A percentile compares a stretch with the other conserved stretches of the same genome.
These are phyloP conservation scores for Magallana ariakensis DNA, from an alignment of 1,140 invertebrate genomes.

Conservation along the genomic window DNA sequence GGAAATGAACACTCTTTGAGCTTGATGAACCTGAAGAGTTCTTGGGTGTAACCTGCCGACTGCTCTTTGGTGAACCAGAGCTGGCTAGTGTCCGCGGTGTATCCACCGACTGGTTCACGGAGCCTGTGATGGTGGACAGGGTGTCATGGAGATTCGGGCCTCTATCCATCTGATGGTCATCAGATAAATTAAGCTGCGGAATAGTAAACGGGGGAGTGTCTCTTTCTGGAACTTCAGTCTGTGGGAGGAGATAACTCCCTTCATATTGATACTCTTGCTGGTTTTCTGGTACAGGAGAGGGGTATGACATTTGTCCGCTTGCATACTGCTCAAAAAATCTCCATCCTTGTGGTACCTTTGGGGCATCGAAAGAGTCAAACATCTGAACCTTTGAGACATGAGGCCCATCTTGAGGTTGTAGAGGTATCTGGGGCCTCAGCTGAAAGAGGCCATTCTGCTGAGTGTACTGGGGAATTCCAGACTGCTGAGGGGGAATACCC, in stretches of 20 bases:
- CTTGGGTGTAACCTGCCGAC: neutral
- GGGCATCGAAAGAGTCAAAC: neutral
- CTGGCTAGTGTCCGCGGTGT: conserved; percentile 46
- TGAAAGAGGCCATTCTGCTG: conserved; percentile 56
- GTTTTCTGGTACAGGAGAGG: conserved; percentile 1
- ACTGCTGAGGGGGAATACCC: neutral
- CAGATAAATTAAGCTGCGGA: neutral
- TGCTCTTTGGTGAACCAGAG: neutral
- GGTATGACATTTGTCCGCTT: neutral
- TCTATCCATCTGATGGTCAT: neutral
- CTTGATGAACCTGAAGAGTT: conserved; percentile 1
- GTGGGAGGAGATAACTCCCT: conserved; percentile 43
- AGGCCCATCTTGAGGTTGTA: conserved; percentile 1
- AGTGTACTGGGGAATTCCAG: conserved; percentile 43
- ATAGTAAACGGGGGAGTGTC: conserved; percentile 37
- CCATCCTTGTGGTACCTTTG: neutral
- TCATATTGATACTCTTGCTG: conserved; percentile 21
- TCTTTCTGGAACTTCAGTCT: conserved; percentile 48
- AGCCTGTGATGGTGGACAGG: conserved; percentile 46
- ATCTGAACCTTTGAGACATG: neutral
- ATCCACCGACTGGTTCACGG: conserved; percentile 9
- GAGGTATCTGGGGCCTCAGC: conserved; percentile 34
- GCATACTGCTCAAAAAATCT: conserved; percentile 15
- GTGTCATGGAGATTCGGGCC: conserved; percentile 35
- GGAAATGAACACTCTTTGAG: conserved; percentile 22